Percentiles rank a stretch among this genome's conserved stretches.
These are phyloP conservation scores for Erethizon dorsatum DNA, from an alignment of 2,797 vertebrate genomes.

Conservation along the genomic window DNA sequence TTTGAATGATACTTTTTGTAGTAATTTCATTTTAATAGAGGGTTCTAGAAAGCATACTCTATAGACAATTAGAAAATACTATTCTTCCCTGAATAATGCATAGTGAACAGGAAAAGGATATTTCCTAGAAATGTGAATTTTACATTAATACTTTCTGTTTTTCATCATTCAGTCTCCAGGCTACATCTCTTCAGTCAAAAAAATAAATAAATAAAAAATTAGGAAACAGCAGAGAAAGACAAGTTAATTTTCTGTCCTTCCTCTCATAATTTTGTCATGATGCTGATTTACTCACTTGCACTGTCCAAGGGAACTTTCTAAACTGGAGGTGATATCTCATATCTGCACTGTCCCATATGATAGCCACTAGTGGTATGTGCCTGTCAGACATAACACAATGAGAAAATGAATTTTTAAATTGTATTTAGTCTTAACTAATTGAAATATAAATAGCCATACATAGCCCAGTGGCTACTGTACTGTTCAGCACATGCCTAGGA, in stretches of 20 bases:
- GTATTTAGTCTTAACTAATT: neutral
- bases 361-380: neutral
- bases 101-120: neutral
- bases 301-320: neutral
- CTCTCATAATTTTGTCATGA: neutral
- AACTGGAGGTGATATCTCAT: neutral
- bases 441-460: neutral
- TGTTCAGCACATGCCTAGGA: neutral
- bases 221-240: neutral
- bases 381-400: neutral
- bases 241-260: slow-evolving; percentile 18
- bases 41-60: neutral
- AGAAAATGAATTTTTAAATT: neutral
- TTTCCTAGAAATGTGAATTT: neutral
- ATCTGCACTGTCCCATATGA: rapidly evolving
- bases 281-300: neutral
- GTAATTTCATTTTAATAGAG: neutral
- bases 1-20: neutral
- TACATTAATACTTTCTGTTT: neutral
- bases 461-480: neutral
- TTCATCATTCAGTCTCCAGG: neutral
- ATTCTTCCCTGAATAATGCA: neutral
- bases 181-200: neutral
- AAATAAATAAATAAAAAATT: neutral
- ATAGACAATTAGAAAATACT: neutral